A percentile compares a stretch with the other conserved stretches of the same genome.
phyloP scores from a whole-genome alignment of 2,888 invertebrate species.

The Oasisia sp. region DNA sequence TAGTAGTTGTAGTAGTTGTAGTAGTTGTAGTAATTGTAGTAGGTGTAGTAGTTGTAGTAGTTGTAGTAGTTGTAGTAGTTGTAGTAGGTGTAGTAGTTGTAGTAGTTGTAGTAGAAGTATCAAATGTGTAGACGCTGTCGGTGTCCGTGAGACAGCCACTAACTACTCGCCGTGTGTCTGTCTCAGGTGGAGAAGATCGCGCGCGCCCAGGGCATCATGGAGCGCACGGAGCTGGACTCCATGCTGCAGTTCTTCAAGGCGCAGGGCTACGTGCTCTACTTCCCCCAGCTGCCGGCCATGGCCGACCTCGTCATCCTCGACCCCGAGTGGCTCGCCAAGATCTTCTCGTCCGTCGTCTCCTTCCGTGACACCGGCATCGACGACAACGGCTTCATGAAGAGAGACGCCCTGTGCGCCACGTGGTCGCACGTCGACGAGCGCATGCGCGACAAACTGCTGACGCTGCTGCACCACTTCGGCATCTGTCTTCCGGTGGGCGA shows the following conservation, averaged over 20 bases:
- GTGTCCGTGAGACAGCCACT: not conserved
- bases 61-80: no score
- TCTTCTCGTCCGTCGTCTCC: conserved; percentile 39
- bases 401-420: conserved; percentile 29
- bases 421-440: conserved; percentile 31
- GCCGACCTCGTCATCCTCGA: conserved; percentile 42
- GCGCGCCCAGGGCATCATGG: conserved; percentile 35
- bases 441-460: conserved; percentile 33
- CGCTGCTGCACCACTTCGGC: conserved; percentile 40
- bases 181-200: conserved; percentile 34
- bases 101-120: no score
- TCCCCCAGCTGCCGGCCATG: conserved; percentile 38
- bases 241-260: conserved; percentile 43
- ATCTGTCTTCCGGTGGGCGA: conserved; percentile 39
- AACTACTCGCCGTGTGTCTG: not conserved
- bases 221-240: conserved; percentile 33
- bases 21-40: no score
- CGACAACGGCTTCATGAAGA: conserved; percentile 39
- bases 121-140: no score
- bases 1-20: no score
- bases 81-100: no score
- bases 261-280: conserved; percentile 41
- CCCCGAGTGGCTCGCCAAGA: conserved; percentile 43
- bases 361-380: conserved; percentile 39
- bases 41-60: no score